Evolutionary conservation across 2,888 invertebrate species (phyloP).

Genomic region (Alcis repandata): DNA sequence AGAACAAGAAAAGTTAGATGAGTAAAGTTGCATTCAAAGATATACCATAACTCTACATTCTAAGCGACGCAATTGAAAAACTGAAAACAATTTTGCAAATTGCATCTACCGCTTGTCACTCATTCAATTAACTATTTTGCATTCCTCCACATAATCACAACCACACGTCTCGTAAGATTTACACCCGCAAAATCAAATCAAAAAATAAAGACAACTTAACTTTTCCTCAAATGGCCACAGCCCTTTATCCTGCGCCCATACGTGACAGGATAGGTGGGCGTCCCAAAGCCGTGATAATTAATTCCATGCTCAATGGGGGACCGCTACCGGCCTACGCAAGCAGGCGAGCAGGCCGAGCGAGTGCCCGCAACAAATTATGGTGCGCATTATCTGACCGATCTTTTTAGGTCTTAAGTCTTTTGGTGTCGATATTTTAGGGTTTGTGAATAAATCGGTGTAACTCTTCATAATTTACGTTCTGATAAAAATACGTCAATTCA

Average conservation of each 20-base stretch:
- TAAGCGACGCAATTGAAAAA: too few species aligned
- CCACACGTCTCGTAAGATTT: not conserved
- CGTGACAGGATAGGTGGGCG: constrained; percentile 54
- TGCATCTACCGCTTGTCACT: too few species aligned
- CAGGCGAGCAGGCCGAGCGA: not conserved
- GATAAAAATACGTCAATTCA: not conserved
- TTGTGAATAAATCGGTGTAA: not conserved
- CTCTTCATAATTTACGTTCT: not conserved
- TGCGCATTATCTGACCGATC: constrained; percentile 6
- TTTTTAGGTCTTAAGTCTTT: constrained; percentile 4
- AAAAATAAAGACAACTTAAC: not conserved
- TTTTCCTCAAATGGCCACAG: not conserved
- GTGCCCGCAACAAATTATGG: constrained; percentile 8
- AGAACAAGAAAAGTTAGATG: too few species aligned
- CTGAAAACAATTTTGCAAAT: too few species aligned
- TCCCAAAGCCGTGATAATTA: constrained; percentile 53
- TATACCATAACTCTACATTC: too few species aligned
- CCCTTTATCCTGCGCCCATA: constrained; percentile 32
- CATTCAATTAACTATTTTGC: too few species aligned
- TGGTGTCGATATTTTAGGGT: not conserved
- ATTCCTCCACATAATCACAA: too few species aligned
- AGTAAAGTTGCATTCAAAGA: too few species aligned
- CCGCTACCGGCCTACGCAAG: constrained; percentile 53
- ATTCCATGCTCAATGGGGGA: constrained; percentile 51
- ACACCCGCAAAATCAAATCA: not conserved